Conservation (phyloP, 2,888 invertebrate species). For the Cremastobaeus sp. region DNA sequence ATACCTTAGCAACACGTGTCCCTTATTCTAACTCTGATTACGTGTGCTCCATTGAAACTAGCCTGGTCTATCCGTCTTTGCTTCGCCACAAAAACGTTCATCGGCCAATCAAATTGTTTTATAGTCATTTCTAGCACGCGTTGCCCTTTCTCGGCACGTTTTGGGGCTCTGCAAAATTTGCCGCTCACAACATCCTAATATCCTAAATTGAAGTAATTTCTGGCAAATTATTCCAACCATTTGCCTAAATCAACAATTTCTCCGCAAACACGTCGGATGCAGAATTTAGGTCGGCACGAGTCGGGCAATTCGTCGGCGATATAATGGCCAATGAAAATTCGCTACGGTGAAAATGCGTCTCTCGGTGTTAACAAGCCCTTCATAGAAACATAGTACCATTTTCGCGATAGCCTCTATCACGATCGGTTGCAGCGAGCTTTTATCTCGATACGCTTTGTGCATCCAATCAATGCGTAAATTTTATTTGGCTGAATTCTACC, state of each 20-base stretch:
- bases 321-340: slow-evolving; percentile 29
- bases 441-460: slow-evolving; percentile 55
- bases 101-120: slow-evolving; percentile 47
- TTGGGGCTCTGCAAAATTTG: background rate
- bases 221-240: too few relatives aligned
- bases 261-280: too few relatives aligned
- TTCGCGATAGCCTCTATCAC: slow-evolving; percentile 54
- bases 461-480: slow-evolving; percentile 52
- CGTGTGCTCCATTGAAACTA: slow-evolving; percentile 43
- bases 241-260: too few relatives aligned
- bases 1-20: slow-evolving; percentile 64
- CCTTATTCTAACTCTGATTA: slow-evolving; percentile 57
- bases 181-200: slow-evolving; percentile 7
- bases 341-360: slow-evolving; percentile 29
- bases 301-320: slow-evolving; percentile 1
- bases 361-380: slow-evolving; percentile 44
- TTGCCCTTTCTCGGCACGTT: slow-evolving; percentile 5
- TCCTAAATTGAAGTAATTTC: too few relatives aligned
- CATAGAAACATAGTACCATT: slow-evolving; percentile 38
- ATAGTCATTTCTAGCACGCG: slow-evolving; percentile 8
- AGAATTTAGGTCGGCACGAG: slow-evolving; percentile 4
- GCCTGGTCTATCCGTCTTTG: slow-evolving; percentile 22
- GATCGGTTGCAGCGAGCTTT: slow-evolving; percentile 46
- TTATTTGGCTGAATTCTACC: slow-evolving; percentile 52
- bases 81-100: slow-evolving; percentile 28